phyloP scores from a whole-genome alignment of 2,113 vertebrate genomes.

The Petroica traversi region DNA sequence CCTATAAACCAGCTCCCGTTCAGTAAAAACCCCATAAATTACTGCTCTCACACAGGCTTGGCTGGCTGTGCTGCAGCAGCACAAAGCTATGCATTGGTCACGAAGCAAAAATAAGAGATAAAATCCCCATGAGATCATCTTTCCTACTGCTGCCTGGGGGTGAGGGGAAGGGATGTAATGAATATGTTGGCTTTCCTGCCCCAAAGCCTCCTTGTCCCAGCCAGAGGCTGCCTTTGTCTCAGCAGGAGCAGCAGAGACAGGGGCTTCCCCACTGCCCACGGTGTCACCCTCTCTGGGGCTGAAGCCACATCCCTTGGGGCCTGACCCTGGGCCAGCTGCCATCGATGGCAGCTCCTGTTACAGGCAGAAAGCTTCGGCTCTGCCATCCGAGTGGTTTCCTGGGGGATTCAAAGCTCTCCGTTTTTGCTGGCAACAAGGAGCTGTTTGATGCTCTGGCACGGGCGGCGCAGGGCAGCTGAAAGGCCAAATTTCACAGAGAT shows the following conservation, averaged over 20 bases:
- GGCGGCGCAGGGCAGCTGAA: background rate
- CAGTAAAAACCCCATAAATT: background rate
- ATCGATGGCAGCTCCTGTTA: background rate
- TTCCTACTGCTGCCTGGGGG: background rate
- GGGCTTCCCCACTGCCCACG: background rate
- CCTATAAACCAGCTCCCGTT: background rate
- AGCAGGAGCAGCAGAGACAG: background rate
- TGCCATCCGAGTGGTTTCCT: background rate
- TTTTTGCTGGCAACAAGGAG: background rate
- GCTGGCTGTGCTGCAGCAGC: background rate
- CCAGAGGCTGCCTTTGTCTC: slow-evolving; percentile 34
- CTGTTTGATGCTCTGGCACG: background rate
- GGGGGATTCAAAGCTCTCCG: background rate
- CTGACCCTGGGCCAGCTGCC: background rate
- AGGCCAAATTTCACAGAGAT: background rate
- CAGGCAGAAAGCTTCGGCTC: background rate
- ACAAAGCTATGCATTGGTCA: slow-evolving; percentile 49
- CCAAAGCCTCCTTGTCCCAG: background rate
- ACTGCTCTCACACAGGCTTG: background rate
- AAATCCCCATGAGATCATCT: slow-evolving; percentile 54
- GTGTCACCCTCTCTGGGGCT: background rate
- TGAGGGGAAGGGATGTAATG: background rate
- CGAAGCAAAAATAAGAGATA: background rate
- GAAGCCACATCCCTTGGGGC: background rate
- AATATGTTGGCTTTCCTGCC: background rate